A percentile compares a stretch with the other conserved stretches of the same genome.
phyloP scores from a whole-genome alignment of 2,888 invertebrate species.

The Dasysyrphus albostriatus region DNA sequence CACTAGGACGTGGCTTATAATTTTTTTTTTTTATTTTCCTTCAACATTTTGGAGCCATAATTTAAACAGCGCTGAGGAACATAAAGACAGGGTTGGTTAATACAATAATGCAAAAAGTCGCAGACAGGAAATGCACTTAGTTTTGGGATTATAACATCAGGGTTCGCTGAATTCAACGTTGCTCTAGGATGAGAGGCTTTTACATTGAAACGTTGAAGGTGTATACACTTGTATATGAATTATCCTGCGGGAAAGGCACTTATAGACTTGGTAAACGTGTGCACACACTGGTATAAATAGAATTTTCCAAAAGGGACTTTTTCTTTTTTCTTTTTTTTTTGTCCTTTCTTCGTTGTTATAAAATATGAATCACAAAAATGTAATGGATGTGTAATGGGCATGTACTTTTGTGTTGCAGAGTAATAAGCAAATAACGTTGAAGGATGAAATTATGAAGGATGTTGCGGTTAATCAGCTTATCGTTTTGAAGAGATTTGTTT shows the following conservation, averaged over 20 bases:
- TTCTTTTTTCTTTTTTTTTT: background rate
- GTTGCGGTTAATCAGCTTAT: conserved; percentile 34
- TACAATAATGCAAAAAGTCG: conserved; percentile 47
- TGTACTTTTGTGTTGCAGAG: conserved; percentile 16
- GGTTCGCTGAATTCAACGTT: conserved; percentile 39
- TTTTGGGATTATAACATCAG: conserved; percentile 62
- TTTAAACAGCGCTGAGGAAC: conserved; percentile 30
- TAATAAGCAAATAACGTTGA: conserved; percentile 17
- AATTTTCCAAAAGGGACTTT: conserved; percentile 20
- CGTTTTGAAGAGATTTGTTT: conserved; percentile 28
- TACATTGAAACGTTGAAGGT: conserved; percentile 2
- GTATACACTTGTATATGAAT: conserved; percentile 43
- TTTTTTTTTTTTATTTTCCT: background rate
- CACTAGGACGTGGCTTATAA: conserved; percentile 6
- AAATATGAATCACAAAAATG: conserved; percentile 48
- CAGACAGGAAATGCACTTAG: conserved; percentile 67
- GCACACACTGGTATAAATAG: conserved; percentile 28
- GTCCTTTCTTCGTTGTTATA: background rate
- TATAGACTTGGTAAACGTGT: conserved; percentile 35
- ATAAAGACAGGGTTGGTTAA: conserved; percentile 33
- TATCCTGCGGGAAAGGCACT: conserved; percentile 52
- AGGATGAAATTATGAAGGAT: conserved; percentile 21
- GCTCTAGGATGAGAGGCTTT: conserved; percentile 16
- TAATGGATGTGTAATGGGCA: conserved; percentile 57
- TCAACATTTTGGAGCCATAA: conserved; percentile 49